Percentiles rank a stretch among this genome's conserved stretches.
Evolutionary conservation across 2,797 vertebrate genomes (phyloP).

Genomic region (Hephaestus fuliginosus): DNA sequence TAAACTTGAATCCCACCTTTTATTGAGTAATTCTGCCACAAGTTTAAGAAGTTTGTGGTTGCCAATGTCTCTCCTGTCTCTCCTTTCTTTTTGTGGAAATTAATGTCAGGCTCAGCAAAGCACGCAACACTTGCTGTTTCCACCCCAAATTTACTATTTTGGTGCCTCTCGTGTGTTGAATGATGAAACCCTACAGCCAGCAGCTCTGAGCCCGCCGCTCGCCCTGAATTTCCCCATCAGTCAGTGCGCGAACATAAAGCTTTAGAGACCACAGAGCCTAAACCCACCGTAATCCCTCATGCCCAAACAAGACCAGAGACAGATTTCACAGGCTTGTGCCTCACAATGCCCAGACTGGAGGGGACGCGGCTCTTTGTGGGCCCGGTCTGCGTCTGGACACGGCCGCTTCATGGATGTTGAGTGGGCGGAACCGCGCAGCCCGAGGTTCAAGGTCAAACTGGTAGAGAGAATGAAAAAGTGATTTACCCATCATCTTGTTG

Average conservation of each 20-base stretch:
- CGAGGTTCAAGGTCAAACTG: constrained; percentile 64
- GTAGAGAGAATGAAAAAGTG: constrained; percentile 60
- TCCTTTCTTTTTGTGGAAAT: not conserved
- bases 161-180: constrained; percentile 33
- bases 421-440: constrained; percentile 45
- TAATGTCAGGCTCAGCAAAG: not conserved
- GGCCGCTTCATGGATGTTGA: constrained; percentile 42
- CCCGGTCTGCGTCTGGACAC: constrained; percentile 56
- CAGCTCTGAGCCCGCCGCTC: constrained; percentile 32
- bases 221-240: constrained; percentile 57
- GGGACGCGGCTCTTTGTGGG: constrained; percentile 67
- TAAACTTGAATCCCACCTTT: not conserved
- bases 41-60: not conserved
- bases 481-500: constrained; percentile 47
- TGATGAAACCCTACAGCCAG: constrained; percentile 38
- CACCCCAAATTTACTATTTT: constrained; percentile 14
- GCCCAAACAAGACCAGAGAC: constrained; percentile 79
- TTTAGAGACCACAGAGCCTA: constrained; percentile 51
- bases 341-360: constrained; percentile 72
- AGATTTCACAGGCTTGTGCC: constrained; percentile 79
- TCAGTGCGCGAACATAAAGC: constrained; percentile 65
- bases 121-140: not conserved
- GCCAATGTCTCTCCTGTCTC: not conserved
- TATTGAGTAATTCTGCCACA: not conserved
- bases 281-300: constrained; percentile 77